Evolutionary conservation across 2,888 invertebrate genomes (phyloP), one percentile per base, ranked within the genome.

Genomic region (Sipha maydis): DNA sequence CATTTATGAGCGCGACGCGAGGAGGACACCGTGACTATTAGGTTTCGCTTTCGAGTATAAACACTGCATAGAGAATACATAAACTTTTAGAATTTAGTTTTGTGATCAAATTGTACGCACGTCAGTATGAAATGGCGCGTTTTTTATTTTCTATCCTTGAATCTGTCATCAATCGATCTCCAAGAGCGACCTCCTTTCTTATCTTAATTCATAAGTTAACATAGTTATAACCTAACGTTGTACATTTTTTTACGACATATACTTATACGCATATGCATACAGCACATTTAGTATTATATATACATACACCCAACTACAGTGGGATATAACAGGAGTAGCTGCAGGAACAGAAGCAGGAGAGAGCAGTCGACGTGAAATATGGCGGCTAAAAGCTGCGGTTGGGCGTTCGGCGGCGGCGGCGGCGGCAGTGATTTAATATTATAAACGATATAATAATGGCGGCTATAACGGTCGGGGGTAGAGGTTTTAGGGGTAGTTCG

Each of bases 371-470:
- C 75, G 88, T 80, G 88, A 88, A 88, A 88, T 88, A 88, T 88
- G 88, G 88, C 88, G 88, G 80, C 80, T 75, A 88, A 88, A 88
- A 88, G 88, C 80, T 88, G 88, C 61, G 88, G 88, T 88, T 88
- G 88, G 88, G 75, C 76, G 88, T 88, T 88, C 80, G 71, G 86
- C 76, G 75, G 69, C 28, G 69, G 28, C 75, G 69, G 71, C 41
- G 85, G 41, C 48, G 48, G 88, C 80, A 88, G 88, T 88, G 88
- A 88, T 88, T 88, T 88, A 88, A 88, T 80, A 80, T 82, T 82
- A 88, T 61, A 88, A 80, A 88, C 88, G 88, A 80, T 82, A 75
- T 88, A 88, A 88, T 88, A 88, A 88, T 88, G 88, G 88, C 88
- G 88, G 88, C 85, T 78, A 80, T 11, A 67, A 61, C 80, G 75